Percentiles rank a stretch among this genome's conserved stretches.
These are phyloP conservation scores for Creontiades dilutus DNA, from an alignment of 2,888 invertebrate genomes.

Conservation along the genomic window DNA sequence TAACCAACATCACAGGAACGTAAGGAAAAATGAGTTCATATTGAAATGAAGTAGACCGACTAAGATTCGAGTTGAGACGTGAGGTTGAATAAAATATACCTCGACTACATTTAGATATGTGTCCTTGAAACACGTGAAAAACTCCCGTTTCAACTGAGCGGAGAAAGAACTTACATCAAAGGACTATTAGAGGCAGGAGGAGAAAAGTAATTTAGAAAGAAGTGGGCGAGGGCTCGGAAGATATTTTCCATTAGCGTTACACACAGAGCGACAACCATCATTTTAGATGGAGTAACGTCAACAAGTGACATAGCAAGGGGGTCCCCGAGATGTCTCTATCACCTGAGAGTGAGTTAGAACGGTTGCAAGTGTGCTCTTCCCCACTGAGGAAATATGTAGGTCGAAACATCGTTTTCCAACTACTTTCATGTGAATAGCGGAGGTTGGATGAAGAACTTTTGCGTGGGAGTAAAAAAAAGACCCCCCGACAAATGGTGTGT, in stretches of 20 bases:
- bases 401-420: no score
- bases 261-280: slow-evolving; percentile 21
- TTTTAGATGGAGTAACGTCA: slow-evolving; percentile 7
- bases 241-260: slow-evolving; percentile 15
- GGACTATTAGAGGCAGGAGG: background rate
- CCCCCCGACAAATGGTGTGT: no score
- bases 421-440: no score
- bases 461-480: no score
- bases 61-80: background rate
- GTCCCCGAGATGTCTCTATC: background rate
- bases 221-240: background rate
- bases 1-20: no score
- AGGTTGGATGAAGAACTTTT: no score
- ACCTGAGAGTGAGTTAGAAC: background rate
- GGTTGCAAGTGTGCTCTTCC: no score
- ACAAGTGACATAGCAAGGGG: background rate
- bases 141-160: background rate
- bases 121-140: background rate
- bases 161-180: slow-evolving; percentile 1
- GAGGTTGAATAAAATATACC: background rate
- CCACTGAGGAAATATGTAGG: no score
- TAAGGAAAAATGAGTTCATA: background rate
- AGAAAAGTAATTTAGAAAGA: slow-evolving; percentile 17
- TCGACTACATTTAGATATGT: slow-evolving; percentile 1
- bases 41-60: background rate